Percentiles rank a stretch among this genome's conserved stretches.
Conservation (phyloP, 2,797 vertebrate genomes). For the Lophotriccus pileatus region DNA sequence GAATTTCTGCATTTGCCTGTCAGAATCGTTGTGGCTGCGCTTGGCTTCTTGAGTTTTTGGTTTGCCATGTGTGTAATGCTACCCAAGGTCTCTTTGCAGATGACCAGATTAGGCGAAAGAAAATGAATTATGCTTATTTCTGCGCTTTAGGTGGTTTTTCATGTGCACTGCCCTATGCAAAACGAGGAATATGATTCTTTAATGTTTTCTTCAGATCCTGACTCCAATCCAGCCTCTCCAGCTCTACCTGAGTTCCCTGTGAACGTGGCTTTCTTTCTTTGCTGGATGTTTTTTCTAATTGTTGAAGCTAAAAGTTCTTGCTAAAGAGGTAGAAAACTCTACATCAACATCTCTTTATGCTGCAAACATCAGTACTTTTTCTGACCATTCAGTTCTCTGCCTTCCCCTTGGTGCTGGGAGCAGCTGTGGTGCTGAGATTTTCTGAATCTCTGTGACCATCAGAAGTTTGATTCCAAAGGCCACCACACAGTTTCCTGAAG, state of each 20-base stretch:
- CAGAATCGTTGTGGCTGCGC: not conserved
- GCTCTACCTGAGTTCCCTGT: not conserved
- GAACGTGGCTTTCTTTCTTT: not conserved
- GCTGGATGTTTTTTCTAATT: fast-evolving
- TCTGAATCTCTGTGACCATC: not conserved
- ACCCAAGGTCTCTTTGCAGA: not conserved
- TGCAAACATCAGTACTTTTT: not conserved
- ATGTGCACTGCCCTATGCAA: conserved; percentile 52
- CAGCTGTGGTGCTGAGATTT: not conserved
- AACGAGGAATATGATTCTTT: conserved; percentile 36
- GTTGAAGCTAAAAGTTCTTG: not conserved
- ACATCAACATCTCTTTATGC: not conserved
- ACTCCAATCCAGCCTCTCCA: conserved; percentile 33
- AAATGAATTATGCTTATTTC: conserved; percentile 60
- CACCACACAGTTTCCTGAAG: not conserved
- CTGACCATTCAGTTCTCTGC: not conserved
- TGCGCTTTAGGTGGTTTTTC: conserved; percentile 37
- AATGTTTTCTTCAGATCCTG: conserved; percentile 55
- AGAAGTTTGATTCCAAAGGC: not conserved
- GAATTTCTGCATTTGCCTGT: conserved; percentile 22
- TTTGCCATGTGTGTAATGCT: not conserved
- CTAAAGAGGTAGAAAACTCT: not conserved
- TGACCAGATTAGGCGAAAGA: conserved; percentile 45
- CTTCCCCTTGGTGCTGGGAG: not conserved
- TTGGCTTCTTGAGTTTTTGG: not conserved